Percentiles rank a stretch among this genome's conserved stretches.
phyloP scores from a whole-genome alignment of 2,797 vertebrate species.

The Geotria australis region DNA sequence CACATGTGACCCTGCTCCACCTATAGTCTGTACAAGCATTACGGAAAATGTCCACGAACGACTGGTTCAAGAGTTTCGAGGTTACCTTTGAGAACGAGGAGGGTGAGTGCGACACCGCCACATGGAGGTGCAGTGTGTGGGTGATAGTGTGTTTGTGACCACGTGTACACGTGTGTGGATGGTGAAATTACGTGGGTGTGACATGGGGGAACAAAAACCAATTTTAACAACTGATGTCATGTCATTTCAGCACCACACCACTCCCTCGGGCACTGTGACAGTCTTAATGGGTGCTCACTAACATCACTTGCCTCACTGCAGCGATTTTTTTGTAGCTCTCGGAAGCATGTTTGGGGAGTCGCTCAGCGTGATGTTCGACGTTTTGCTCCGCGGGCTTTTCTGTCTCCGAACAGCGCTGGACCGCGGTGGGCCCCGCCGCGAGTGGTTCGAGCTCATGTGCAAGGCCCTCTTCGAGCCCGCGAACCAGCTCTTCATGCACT shows the following conservation, averaged over 20 bases:
- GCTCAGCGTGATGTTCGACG: background rate
- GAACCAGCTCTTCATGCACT: slow-evolving; percentile 69
- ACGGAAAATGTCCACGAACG: slow-evolving; percentile 78
- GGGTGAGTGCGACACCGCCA: slow-evolving; percentile 42
- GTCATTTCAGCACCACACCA: background rate
- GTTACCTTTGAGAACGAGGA: slow-evolving; percentile 93
- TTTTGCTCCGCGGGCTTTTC: background rate
- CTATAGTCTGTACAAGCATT: slow-evolving; percentile 65
- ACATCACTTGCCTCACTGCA: too few relatives aligned
- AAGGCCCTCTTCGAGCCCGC: slow-evolving; percentile 79
- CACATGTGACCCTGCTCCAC: background rate
- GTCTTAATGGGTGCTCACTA: too few relatives aligned
- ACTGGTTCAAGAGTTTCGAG: slow-evolving; percentile 98
- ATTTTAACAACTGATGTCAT: background rate
- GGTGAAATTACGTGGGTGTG: background rate
- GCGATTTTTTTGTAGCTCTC: too few relatives aligned
- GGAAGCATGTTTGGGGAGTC: too few relatives aligned
- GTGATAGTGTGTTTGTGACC: background rate
- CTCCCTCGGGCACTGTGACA: background rate
- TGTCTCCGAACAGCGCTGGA: slow-evolving; percentile 39
- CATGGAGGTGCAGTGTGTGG: background rate
- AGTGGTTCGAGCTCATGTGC: slow-evolving; percentile 92
- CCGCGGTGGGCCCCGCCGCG: slow-evolving; percentile 85
- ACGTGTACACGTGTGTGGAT: background rate
- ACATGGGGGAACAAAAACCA: background rate